phyloP scores from a whole-genome alignment of 2,113 vertebrate genomes.

The Oriolus oriolus region DNA sequence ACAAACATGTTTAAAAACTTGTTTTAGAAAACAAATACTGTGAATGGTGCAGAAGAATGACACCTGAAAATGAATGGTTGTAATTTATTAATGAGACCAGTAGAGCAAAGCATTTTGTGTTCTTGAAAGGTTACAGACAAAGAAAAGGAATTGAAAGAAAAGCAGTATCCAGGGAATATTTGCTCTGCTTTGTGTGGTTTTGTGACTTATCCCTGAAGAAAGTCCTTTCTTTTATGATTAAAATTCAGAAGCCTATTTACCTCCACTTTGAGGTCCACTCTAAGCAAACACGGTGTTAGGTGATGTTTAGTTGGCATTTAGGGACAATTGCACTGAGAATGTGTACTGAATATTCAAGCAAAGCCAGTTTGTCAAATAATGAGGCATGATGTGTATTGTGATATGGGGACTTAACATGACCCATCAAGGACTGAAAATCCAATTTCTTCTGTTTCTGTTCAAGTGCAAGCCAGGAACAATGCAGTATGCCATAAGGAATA shows the following conservation, averaged over 20 bases:
- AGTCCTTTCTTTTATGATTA: not conserved
- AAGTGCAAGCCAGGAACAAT: not conserved
- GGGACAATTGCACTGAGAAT: not conserved
- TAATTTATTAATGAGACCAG: not conserved
- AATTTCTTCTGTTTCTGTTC: not conserved
- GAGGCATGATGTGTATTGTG: not conserved
- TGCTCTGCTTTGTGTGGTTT: not conserved
- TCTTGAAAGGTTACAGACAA: not conserved
- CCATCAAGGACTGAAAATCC: not conserved
- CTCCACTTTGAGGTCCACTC: not conserved
- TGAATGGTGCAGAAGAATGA: not conserved
- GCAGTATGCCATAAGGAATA: not conserved
- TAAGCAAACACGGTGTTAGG: not conserved
- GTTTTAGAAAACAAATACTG: not conserved
- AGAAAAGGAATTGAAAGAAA: not conserved
- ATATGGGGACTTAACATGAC: not conserved
- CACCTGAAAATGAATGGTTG: not conserved
- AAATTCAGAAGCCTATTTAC: not conserved
- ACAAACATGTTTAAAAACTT: not conserved
- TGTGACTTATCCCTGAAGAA: not conserved
- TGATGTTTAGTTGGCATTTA: slow-evolving; percentile 25
- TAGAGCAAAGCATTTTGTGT: not conserved
- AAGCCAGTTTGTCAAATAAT: not conserved
- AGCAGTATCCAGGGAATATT: not conserved
- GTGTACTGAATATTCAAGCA: not conserved